Percentiles rank a stretch among this genome's conserved stretches.
Evolutionary conservation across 1,140 invertebrate species (phyloP).

Genomic region (Wiebesia pumilae): DNA sequence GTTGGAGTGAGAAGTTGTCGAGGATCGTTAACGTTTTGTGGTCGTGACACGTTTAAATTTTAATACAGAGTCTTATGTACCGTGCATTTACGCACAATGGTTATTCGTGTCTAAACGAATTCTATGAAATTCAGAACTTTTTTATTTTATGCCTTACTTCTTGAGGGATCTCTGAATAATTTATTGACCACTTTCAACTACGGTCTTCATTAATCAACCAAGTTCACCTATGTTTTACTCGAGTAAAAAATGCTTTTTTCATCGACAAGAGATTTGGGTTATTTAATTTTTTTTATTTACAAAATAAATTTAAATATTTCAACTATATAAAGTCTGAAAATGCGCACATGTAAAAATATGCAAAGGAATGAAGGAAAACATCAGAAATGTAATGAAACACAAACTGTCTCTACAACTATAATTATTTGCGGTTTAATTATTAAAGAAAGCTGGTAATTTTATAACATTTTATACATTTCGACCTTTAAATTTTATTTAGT

Average conservation of each 20-base stretch:
- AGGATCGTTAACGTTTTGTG: conserved; percentile 57
- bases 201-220: conserved; percentile 4
- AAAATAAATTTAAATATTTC: no score
- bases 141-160: neutral
- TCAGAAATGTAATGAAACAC: neutral
- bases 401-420: neutral
- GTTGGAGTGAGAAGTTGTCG: conserved; percentile 56
- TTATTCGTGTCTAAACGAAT: neutral
- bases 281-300: neutral
- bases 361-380: neutral
- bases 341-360: no score
- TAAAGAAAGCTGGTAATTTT: neutral
- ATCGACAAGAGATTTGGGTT: neutral
- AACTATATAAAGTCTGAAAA: neutral
- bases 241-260: neutral
- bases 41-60: conserved; percentile 60
- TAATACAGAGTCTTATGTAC: conserved; percentile 53
- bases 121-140: neutral
- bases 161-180: conserved; percentile 1
- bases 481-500: no score
- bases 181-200: neutral
- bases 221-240: neutral
- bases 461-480: no score
- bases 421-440: neutral
- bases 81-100: neutral